Evolutionary conservation across 2,113 vertebrate species (phyloP), one percentile per base, ranked within the genome.

Genomic region (Mesocricetus auratus): DNA sequence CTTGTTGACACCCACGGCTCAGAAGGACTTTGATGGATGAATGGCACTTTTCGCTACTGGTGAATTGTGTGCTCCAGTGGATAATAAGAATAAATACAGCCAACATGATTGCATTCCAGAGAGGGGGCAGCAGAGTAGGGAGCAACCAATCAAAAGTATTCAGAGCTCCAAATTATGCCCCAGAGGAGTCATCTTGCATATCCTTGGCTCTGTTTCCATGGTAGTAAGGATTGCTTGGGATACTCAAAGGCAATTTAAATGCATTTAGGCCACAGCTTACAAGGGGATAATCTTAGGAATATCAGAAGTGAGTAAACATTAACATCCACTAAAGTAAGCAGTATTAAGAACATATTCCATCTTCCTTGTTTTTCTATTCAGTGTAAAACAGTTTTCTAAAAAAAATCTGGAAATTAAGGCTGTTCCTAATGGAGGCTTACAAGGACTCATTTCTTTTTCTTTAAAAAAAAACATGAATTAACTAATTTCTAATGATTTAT

Each of bases 171-270:
- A 90, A 95, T 97, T 92, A 91, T 81, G 75, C 89, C 89, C 89
- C 58, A 36, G 47, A 92, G 94, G 94, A 96, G 89, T 94, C 90
- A 53, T 94, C 94, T 91, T n/a, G 82, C 36, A 77, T 86, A 92
- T 78, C 93, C 92, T 94, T 69, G 62, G 53, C 89, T 97, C 96
- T 93, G 96, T 98, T 96, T 95, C 97, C 95, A 98, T 96, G 94
- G 96, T 77, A 97, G 91, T 97, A 94, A 90, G 47, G n/a, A 75
- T 77, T 95, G 93, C 96, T 96, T 93, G 81, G 93, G 92, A 93
- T 96, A 97, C 68, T 97, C 94, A 96, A 95, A 97, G 81, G 94
- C 82, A 96, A 96, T 95, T 97, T 95, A 96, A 96, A 97, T 95
- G 97, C 96, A 97, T 97, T 97, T 96, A 94, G 94, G 92, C 96